phyloP scores from a whole-genome alignment of 2,113 vertebrate genomes.

The Sylvia atricapilla region DNA sequence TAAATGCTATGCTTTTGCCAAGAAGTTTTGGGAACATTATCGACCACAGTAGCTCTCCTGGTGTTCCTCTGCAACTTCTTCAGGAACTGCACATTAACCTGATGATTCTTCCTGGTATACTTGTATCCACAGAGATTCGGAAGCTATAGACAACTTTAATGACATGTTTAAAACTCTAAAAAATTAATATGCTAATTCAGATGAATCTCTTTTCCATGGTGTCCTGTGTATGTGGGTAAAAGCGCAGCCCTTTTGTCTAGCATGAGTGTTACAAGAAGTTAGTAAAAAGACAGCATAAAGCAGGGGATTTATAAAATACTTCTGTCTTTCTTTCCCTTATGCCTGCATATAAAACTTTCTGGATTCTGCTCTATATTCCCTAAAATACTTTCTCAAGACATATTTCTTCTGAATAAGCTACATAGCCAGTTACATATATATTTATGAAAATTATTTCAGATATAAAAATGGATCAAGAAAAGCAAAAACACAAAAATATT shows the following conservation, averaged over 20 bases:
- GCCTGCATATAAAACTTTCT: background rate
- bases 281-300: background rate
- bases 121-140: background rate
- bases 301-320: background rate
- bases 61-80: background rate
- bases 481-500: background rate
- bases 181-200: background rate
- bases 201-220: accelerated
- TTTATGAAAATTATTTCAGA: background rate
- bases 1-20: background rate
- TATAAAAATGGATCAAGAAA: background rate
- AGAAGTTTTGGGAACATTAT: background rate
- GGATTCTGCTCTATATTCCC: background rate
- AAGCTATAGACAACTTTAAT: background rate
- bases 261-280: background rate
- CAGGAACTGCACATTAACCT: background rate
- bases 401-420: background rate
- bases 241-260: background rate
- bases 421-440: background rate
- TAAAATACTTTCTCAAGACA: background rate
- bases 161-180: background rate
- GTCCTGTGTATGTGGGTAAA: background rate
- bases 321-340: background rate
- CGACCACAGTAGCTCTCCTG: background rate
- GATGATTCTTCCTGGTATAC: background rate